phyloP scores from a whole-genome alignment of 2,888 invertebrate species.

The Endotricha flammealis region DNA sequence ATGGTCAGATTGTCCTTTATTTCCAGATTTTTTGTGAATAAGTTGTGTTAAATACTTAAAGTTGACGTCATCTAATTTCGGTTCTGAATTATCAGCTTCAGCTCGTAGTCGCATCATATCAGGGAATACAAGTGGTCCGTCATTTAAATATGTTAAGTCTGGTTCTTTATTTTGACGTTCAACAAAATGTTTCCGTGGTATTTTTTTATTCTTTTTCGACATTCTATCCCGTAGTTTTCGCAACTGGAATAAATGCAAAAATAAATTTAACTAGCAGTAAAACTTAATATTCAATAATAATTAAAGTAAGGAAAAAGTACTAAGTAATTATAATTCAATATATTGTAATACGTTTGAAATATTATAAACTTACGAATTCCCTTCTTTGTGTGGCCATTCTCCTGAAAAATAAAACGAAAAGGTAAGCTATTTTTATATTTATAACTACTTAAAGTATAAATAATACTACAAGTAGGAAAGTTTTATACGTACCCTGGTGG shows the following conservation, averaged over 20 bases:
- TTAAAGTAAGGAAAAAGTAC: no score
- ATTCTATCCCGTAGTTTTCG: conserved; percentile 32
- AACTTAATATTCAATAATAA: not conserved
- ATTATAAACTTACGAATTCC: conserved; percentile 11
- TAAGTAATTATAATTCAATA: no score
- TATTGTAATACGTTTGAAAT: no score
- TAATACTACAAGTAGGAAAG: no score
- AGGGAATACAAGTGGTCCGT: conserved; percentile 18
- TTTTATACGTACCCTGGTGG: no score
- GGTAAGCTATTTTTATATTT: not conserved
- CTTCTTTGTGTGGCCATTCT: conserved; percentile 5
- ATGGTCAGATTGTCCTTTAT: no score
- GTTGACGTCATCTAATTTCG: conserved; percentile 38
- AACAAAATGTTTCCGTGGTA: conserved; percentile 17
- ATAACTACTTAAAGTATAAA: no score
- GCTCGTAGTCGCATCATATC: conserved; percentile 14
- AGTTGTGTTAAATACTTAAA: conserved; percentile 62
- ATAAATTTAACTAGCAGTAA: not conserved
- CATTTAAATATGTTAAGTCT: conserved; percentile 21
- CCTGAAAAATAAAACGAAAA: not conserved
- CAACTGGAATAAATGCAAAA: conserved; percentile 26
- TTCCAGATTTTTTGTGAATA: conserved; percentile 42
- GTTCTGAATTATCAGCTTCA: no score
- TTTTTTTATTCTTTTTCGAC: conserved; percentile 24
- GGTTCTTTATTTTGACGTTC: conserved; percentile 21